Evolutionary conservation across 37 sponge, comb jelly and placozoan genomes (phyloP).

Genomic region (Hexactinellida sp.): DNA sequence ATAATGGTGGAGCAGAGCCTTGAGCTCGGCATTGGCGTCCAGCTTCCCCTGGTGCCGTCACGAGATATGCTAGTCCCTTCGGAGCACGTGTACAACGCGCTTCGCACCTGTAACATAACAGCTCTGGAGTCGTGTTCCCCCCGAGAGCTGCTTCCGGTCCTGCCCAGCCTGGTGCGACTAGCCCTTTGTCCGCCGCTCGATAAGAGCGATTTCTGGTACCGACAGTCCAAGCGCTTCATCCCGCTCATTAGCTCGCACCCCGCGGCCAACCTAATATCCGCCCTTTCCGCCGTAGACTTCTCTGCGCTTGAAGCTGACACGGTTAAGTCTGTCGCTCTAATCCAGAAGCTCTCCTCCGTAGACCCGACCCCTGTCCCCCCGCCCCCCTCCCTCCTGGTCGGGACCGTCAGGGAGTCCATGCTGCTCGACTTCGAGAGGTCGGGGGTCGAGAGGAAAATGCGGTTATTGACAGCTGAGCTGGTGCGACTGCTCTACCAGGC

Average conservation of each 20-base stretch:
- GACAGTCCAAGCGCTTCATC: slow-evolving; percentile 1
- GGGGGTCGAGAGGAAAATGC: neutral
- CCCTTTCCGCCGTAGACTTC: neutral
- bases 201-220: slow-evolving; percentile 6
- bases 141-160: neutral
- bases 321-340: neutral
- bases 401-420: neutral
- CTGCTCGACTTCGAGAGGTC: neutral
- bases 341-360: neutral
- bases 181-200: neutral
- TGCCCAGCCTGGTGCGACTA: neutral
- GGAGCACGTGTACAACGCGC: neutral
- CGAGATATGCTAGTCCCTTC: neutral
- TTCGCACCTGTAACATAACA: neutral
- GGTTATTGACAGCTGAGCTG: neutral
- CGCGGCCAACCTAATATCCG: neutral
- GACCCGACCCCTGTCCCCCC: neutral
- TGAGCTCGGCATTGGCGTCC: neutral
- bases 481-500: neutral
- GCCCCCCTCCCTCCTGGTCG: neutral
- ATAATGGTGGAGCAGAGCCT: neutral
- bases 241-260: neutral
- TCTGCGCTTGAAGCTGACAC: neutral
- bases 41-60: neutral
- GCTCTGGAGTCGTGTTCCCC: neutral